Evolutionary conservation across 1,140 invertebrate genomes (phyloP), one percentile per base, ranked within the genome.

Genomic region (Atta colombica): DNA sequence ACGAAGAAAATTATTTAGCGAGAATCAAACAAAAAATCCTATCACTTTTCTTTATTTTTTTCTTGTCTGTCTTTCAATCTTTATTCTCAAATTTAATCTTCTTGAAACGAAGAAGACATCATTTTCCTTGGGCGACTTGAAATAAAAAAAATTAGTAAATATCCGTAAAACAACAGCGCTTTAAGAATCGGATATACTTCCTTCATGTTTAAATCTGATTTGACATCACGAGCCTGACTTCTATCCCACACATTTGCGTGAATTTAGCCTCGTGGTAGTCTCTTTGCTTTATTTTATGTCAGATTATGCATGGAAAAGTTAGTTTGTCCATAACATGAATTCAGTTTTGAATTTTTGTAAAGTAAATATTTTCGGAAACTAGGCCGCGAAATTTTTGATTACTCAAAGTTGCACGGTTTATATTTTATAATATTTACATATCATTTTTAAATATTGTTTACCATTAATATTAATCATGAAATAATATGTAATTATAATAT

Each of bases 71-170:
- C n/a, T 21, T 21, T 55, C 8, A n/a, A n/a, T 8, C 6, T 66
- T 71, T 16, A 39, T 31, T 74, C 16, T 14, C 18, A 74, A 55
- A 31, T 55, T 74, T 74, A n/a, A 28, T 72, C 0, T 53, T 1
- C 10, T 53, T 51, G 7, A 55, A 28, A 51, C 10, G 2, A n/a
- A 0, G 1, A 1, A 31, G 25, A 55, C 12, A 21, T 61, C 6
- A 25, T 5, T 25, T 35, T 74, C 4, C 53, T 0, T 45, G 3
- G n/a, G 14, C 25, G 8, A n/a, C 2, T 60, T 12, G 16, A 61
- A 49, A 49, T 3, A 61, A 77, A n/a, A 10, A 63, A 61, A 49
- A 10, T 77, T 77, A 12, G 14, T n/a, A 28, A 77, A 77, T 14
- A 45, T 3, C 10, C 16, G 4, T 28, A 25, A 8, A 8, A 45